Conservation (phyloP, 2,113 vertebrate genomes). For the Serinus canaria region DNA sequence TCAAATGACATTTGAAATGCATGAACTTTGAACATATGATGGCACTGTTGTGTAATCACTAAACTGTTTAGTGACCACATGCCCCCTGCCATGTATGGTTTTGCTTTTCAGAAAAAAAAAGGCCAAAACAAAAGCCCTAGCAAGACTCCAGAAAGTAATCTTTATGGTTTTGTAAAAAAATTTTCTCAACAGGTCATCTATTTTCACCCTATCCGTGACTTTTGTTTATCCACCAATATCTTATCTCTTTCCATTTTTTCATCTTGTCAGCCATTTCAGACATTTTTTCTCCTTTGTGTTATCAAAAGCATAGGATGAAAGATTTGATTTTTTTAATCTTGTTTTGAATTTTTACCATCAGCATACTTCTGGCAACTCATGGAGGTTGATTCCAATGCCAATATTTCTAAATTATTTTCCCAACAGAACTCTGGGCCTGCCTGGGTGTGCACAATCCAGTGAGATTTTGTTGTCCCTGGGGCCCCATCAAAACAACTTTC, state of each 20-base stretch:
- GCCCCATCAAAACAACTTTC: neutral
- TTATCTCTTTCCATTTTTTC: neutral
- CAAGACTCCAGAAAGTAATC: neutral
- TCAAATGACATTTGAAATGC: neutral
- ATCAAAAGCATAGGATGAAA: neutral
- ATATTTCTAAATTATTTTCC: neutral
- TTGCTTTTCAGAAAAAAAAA: neutral
- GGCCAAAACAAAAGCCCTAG: neutral
- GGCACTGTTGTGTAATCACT: slow-evolving; percentile 52
- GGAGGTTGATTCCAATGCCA: neutral
- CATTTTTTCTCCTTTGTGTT: neutral
- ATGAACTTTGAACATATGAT: slow-evolving; percentile 41
- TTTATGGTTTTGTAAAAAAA: neutral
- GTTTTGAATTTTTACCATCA: neutral
- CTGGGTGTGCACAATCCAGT: neutral
- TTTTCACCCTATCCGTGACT: neutral
- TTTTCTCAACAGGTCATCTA: neutral
- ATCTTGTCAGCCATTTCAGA: neutral
- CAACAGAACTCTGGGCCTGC: neutral
- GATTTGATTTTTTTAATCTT: neutral
- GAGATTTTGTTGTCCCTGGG: neutral
- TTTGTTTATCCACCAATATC: neutral
- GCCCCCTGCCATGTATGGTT: neutral
- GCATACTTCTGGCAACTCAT: neutral
- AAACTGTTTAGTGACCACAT: neutral